phyloP scores from a whole-genome alignment of 2,888 invertebrate genomes.

The Galerucella calmariensis region DNA sequence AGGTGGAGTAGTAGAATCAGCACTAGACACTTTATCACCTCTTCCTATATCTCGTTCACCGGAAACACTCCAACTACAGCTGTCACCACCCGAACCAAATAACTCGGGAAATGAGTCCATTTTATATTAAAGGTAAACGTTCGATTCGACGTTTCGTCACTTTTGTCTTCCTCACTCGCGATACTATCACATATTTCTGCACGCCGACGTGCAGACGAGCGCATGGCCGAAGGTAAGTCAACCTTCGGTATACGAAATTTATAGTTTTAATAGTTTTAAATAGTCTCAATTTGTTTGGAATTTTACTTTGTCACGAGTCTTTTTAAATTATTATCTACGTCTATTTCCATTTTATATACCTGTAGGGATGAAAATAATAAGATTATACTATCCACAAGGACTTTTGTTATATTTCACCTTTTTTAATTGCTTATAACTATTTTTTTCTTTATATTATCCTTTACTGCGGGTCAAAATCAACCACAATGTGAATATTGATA shows the following conservation, averaged over 20 bases:
- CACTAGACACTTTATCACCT: constrained; percentile 61
- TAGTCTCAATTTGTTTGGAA: background rate
- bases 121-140: constrained; percentile 47
- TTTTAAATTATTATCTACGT: constrained; percentile 37
- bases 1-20: constrained; percentile 73
- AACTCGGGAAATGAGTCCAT: constrained; percentile 67
- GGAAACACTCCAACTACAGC: constrained; percentile 54
- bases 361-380: constrained; percentile 38
- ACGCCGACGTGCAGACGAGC: constrained; percentile 42
- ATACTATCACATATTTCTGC: constrained; percentile 32
- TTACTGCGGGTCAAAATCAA: too few relatives aligned
- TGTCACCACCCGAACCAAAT: constrained; percentile 62
- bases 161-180: constrained; percentile 26
- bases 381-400: background rate
- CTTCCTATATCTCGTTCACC: constrained; percentile 48
- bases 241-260: constrained; percentile 23
- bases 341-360: constrained; percentile 44
- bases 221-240: constrained; percentile 52
- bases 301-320: background rate
- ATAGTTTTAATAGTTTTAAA: background rate
- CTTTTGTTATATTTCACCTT: background rate
- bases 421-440: too few relatives aligned
- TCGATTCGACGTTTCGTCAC: constrained; percentile 24
- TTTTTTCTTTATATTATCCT: too few relatives aligned
- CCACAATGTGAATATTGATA: too few relatives aligned